phyloP scores from a whole-genome alignment of 2,113 vertebrate genomes.

The Probosciger aterrimus region DNA sequence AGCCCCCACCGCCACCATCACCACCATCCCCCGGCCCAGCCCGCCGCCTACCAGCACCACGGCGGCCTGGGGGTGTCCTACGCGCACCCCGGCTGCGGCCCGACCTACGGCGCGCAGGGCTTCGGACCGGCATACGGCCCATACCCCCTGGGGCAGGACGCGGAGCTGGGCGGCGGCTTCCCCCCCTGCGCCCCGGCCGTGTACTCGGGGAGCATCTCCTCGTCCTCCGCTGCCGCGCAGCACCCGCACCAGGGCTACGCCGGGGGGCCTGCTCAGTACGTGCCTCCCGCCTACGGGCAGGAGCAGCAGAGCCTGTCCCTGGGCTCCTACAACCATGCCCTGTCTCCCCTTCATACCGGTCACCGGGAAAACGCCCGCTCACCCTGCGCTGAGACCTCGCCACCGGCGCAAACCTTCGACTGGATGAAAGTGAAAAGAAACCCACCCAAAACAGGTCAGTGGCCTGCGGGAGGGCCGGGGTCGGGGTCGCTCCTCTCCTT shows the following conservation, averaged over 20 bases:
- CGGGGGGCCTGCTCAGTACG: constrained; percentile 82
- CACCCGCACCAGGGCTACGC: constrained; percentile 88
- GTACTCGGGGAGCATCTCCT: constrained; percentile 89
- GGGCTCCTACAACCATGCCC: constrained; percentile 82
- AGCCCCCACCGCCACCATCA: constrained; percentile 77
- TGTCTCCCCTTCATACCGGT: constrained; percentile 86
- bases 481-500: not conserved
- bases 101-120: constrained; percentile 85
- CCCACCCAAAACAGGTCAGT: constrained; percentile 96
- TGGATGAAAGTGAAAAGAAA: constrained; percentile 99
- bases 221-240: constrained; percentile 75
- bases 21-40: constrained; percentile 74
- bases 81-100: constrained; percentile 83
- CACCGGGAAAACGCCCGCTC: constrained; percentile 88
- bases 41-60: constrained; percentile 84
- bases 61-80: constrained; percentile 86
- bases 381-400: constrained; percentile 84
- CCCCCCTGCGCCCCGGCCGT: constrained; percentile 86
- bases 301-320: constrained; percentile 83
- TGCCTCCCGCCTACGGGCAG: constrained; percentile 86
- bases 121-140: constrained; percentile 85
- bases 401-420: constrained; percentile 93
- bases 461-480: not conserved
- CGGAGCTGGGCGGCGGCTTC: constrained; percentile 84
- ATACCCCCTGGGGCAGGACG: constrained; percentile 90